Evolutionary conservation across 2,888 invertebrate genomes (phyloP), one percentile per base, ranked within the genome.

Genomic region (Acanthopleura granulata): DNA sequence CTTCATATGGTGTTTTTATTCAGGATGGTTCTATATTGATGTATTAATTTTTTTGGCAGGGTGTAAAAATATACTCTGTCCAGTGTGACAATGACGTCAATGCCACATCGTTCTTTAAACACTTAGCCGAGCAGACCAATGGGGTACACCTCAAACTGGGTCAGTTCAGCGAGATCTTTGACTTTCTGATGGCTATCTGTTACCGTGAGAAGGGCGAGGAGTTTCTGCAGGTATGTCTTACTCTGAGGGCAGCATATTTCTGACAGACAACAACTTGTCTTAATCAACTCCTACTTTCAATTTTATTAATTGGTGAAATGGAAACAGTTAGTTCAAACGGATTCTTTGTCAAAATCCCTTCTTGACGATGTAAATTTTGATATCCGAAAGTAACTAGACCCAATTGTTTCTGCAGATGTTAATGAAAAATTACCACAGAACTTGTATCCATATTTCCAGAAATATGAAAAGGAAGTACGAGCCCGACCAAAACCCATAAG

Each of bases 121-220:
- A 81, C 14, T 75, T 89, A 72, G 82, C 86, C 0, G 72, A 77
- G 22, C 57, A 79, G 57, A 87, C 87, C 0, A 77, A 78, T 22
- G 89, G 89, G 15, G 81, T 83, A 40, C 85, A 87, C 73, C 81
- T 89, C 0, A 82, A 84, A 66, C 79, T 89, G 66, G 83, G 81
- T 16, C 77, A 88, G 62, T 84, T 88, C 72, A 78, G 81, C 49
- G 83, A 84, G 72, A 82, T 89, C 29, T 84, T 85, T 75, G 86
- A 87, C 73, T 83, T 86, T 76, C 82, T 89, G 71, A 88, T 88
- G 88, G 89, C 87, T 15, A 88, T 88, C 50, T 87, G 86, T 77
- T 89, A 88, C 82, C 77, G 86, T 57, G 89, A 88, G 74, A 76
- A 82, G 40, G 86, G 86, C 1, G 82, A 81, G 6, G 85, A 86